These are phyloP conservation scores for Coptotermes formosanus DNA, from an alignment of 1,140 invertebrate species.

Conservation along the genomic window DNA sequence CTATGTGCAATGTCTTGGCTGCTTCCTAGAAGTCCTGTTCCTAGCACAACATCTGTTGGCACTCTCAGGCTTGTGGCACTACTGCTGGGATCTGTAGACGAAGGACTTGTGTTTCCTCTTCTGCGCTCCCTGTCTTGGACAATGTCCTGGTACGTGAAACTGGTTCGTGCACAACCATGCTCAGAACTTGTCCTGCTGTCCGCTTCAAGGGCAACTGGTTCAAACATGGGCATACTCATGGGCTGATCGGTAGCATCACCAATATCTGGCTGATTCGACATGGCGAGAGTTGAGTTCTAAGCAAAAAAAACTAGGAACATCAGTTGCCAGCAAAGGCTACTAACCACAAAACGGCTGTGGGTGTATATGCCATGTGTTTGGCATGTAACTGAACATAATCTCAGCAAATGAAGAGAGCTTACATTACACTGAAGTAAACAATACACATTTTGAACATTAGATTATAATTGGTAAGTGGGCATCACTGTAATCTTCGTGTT, in stretches of 20 bases:
- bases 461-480: no score
- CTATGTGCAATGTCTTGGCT: conserved; percentile 1
- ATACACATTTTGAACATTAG: no score
- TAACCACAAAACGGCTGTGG: no score
- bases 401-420: no score
- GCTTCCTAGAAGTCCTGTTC: conserved; percentile 6
- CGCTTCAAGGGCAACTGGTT: not conserved
- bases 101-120: not conserved
- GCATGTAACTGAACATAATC: no score
- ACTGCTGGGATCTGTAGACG: not conserved
- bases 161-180: conserved; percentile 25
- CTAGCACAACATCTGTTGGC: conserved; percentile 20
- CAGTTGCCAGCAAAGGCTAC: no score
- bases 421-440: no score
- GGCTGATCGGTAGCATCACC: not conserved
- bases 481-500: no score
- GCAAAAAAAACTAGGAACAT: not conserved
- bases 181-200: not conserved
- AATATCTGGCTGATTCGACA: not conserved
- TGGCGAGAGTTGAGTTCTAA: not conserved
- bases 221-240: not conserved
- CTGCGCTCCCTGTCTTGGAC: not conserved
- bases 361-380: no score
- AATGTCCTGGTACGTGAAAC: conserved; percentile 20
- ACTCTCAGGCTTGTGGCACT: not conserved